Evolutionary conservation across 2,797 vertebrate genomes (phyloP).

Genomic region (Chelonia mydas): DNA sequence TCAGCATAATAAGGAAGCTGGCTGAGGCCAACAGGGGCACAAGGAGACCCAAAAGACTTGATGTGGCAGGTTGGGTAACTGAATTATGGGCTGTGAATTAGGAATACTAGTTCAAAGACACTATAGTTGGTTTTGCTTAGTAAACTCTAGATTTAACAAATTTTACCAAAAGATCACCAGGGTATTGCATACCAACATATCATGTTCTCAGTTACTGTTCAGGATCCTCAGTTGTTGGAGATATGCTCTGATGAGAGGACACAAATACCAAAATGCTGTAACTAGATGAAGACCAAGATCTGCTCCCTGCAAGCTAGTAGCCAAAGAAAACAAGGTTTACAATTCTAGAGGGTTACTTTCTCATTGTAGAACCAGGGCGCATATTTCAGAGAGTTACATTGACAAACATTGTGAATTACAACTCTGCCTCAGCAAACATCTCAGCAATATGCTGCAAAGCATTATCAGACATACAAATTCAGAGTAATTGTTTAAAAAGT

Average conservation of each 20-base stretch:
- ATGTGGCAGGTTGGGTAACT: not conserved
- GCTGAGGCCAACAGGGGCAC: not conserved
- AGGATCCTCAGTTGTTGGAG: slow-evolving; percentile 8
- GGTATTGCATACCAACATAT: not conserved
- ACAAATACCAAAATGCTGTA: not conserved
- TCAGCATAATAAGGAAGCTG: not conserved
- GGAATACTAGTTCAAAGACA: not conserved
- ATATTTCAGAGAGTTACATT: not conserved
- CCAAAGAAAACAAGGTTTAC: not conserved
- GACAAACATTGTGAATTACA: not conserved
- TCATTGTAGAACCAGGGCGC: not conserved
- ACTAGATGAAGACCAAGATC: not conserved
- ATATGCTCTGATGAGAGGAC: not conserved
- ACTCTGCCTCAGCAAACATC: not conserved
- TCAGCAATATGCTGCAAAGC: accelerated
- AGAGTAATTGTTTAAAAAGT: not conserved
- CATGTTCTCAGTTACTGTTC: slow-evolving; percentile 1
- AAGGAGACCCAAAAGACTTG: not conserved
- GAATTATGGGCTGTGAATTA: not conserved
- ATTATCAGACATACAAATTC: not conserved
- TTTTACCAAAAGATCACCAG: not conserved
- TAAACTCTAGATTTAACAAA: not conserved
- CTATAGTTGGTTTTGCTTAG: not conserved
- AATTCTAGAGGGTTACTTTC: not conserved
- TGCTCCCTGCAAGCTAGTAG: not conserved